Evolutionary conservation across 1,140 invertebrate genomes (phyloP), one percentile per base, ranked within the genome.

Genomic region (Lerema accius): DNA sequence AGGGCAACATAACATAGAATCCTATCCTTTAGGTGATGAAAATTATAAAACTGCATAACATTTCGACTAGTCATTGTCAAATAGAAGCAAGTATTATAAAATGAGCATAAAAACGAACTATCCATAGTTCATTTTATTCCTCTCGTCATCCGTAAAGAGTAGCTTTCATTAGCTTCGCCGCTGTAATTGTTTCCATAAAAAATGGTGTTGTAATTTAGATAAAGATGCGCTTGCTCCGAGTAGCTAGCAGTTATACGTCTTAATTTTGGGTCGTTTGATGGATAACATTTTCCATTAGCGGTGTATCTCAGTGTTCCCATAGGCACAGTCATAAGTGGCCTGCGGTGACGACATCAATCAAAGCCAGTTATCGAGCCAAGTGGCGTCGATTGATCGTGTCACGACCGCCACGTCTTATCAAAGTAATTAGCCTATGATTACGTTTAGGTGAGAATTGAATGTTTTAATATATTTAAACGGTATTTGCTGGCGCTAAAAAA

Each of bases 271-370:
- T 56, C 65, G 63, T 81, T 83, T 89, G 80, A 87, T 82, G 82
- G 78, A 89, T 87, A 81, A 86, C 81, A 73, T 76, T 72, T 75
- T 79, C 86, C 86, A 89, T 89, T 89, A 89, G 79, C 70, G 78
- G 71, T 63, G 71, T 45, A 56, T 56, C 40, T 56, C 53, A 45
- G 40, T 56, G 53, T 56, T 56, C 53, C 53, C 53, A 56, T 56
- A 56, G 53, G 53, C 23, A 45, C 40, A 69, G 66, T 74, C 73
- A 65, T 85, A 84, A 89, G 79, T 83, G 84, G 79, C 67, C 72
- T 63, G 56, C 69, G 76, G 71, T 74, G 72, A 73, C 76, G 82
- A 75, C 82, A 89, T 89, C 78, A 82, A 88, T 89, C 85, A 88
- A 72, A 46, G 37, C 63, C 69, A 71, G 71, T 78, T 89, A 86